A percentile compares a stretch with the other conserved stretches of the same genome.
These are phyloP conservation scores for Darevskia nairensis DNA, from an alignment of 2,797 vertebrate genomes.

Conservation along the genomic window DNA sequence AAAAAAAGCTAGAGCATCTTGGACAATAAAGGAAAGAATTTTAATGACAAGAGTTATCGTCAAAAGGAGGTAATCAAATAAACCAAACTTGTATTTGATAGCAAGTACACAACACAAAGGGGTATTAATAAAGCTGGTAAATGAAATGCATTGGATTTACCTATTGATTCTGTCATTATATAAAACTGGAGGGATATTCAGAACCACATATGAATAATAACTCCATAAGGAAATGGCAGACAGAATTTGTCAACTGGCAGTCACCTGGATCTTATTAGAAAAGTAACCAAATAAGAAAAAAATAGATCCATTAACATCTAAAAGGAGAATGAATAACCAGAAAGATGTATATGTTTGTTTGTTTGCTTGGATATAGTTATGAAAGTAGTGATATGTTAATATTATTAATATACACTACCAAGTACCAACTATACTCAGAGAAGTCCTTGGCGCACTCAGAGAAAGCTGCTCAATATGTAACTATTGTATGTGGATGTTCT, in stretches of 20 bases:
- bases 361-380: neutral
- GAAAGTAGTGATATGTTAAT: constrained; percentile 7
- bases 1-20: neutral
- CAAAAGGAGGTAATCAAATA: constrained; percentile 37
- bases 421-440: neutral
- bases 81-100: neutral
- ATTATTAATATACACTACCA: neutral
- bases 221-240: constrained; percentile 32
- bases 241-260: constrained; percentile 43
- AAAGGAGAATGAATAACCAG: constrained; percentile 36
- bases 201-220: constrained; percentile 52
- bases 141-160: constrained; percentile 33
- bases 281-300: constrained; percentile 51
- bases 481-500: neutral
- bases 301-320: neutral
- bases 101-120: neutral
- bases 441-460: neutral
- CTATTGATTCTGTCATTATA: constrained; percentile 30
- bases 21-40: neutral
- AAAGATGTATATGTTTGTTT: constrained; percentile 28
- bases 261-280: constrained; percentile 46
- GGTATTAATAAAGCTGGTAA: neutral
- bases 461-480: neutral
- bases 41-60: constrained; percentile 25
- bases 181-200: constrained; percentile 30